Evolutionary conservation across 2,888 invertebrate genomes (phyloP).

Genomic region (Tenthredo amoena): DNA sequence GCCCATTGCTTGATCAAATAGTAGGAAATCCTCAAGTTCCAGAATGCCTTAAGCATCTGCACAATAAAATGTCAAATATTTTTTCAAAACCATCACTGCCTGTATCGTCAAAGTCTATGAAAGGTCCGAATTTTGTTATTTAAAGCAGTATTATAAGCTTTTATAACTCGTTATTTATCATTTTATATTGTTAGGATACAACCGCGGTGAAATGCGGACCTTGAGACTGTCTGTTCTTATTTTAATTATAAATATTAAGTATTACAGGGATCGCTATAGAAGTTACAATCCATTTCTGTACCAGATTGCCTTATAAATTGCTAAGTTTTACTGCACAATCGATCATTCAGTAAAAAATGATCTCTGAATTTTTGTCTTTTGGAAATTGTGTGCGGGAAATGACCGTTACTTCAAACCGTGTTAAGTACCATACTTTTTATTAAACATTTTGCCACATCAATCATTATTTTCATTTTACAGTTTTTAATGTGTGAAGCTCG

Average conservation of each 20-base stretch:
- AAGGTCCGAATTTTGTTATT: conserved; percentile 61
- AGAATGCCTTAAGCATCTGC: conserved; percentile 70
- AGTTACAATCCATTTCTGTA: neutral
- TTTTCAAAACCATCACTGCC: conserved; percentile 66
- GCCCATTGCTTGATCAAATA: conserved; percentile 81
- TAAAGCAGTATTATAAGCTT: conserved; percentile 62
- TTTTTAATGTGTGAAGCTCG: neutral
- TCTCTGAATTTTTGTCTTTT: neutral
- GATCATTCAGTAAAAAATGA: neutral
- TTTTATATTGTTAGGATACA: conserved; percentile 5
- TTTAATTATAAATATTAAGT: neutral
- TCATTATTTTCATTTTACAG: neutral
- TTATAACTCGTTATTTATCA: conserved; percentile 16
- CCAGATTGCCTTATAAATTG: neutral
- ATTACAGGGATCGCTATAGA: neutral
- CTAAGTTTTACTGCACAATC: conserved; percentile 11
- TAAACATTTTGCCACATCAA: neutral
- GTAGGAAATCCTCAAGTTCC: conserved; percentile 72
- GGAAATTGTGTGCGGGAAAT: neutral
- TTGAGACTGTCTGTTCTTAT: conserved; percentile 33
- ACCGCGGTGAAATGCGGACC: neutral
- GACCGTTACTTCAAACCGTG: neutral
- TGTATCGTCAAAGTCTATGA: conserved; percentile 57
- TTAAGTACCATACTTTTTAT: neutral
- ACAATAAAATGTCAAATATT: conserved; percentile 68